Evolutionary conservation across 2,113 vertebrate species (phyloP), one percentile per base, ranked within the genome.

Genomic region (Tylochromis polylepis): DNA sequence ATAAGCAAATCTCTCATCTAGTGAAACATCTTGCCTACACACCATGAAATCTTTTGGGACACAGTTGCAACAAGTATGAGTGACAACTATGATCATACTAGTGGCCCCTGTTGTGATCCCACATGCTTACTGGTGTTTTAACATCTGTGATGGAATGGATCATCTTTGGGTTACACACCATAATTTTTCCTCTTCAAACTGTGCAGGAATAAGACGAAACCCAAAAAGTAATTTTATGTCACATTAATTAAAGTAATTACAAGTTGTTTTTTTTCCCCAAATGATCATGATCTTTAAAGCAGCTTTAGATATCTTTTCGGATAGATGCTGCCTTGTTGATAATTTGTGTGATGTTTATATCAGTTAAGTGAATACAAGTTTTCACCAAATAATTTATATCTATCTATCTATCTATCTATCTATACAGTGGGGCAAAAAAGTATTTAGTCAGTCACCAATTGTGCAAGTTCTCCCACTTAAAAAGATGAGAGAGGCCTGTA

Each of bases 11-110:
- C 65, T 78, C 81, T 91, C 86, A 85, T 88, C 83, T 84, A 43
- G 51, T 85, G 77, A 88, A 94, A 92, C 83, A 86, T 91, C 86
- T 91, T 83, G 72, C 65, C 59, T 11, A 70, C 88, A 86, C 86
- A 82, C 90, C 87, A 89, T 90, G 85, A 57, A 84, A 85, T 93
- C 83, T 85, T 84, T 78, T 62, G 82, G 86, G 88, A 93, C 72
- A 85, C 88, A 85, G 88, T 90, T 27, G 65, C 89, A 79, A 87
- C 88, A 90, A 75, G 88, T 62, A 72, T 93, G 93, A 95, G 85
- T 95, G 92, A 95, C 94, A 94, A 90, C 86, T 93, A 86, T 93
- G 93, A 90, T 92, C 89, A 92, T 93, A 91, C 90, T 86, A 82
- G 77, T 75, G 24, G 60, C 62, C 92, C 92, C 91, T 88, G 93